Base-by-base conservation (phyloP, 2,888 invertebrate genomes). In the Scelioninae gen. 1 region DNA sequence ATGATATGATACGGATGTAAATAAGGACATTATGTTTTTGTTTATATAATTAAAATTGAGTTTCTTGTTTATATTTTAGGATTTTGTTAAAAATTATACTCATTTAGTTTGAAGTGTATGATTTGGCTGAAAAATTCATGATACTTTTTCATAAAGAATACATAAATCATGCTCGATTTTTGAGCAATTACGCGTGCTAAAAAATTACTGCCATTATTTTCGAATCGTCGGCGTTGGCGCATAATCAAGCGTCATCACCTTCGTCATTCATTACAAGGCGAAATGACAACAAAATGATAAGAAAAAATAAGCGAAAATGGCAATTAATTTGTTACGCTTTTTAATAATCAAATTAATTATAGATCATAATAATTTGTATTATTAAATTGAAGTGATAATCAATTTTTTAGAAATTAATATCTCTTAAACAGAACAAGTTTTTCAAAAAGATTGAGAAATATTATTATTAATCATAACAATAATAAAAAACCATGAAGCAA, bases 151-250 rank as follows among this genome's bases (percentile, higher is more conserved):
- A 8, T 29, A n/a, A 7, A 43, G 47, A 29, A 11, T 11, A 9
- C 60, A 76, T 76, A 76, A 76, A 68, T 76, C 60, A 51, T 53
- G 13, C 23, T 16, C 11, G 34, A 53, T 66, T 76, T 76, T 68
- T 68, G 60, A 58, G 47, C 45, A 23, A 65, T 74, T 63, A 74
- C 47, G 47, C 58, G 58, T 43, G 40, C 15, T 29, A 53, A 51
- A 68, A 76, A 68, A 76, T 76, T 58, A 43, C 58, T 43, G 51
- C 60, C 43, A 68, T 76, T 76, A 76, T 68, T 68, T 68, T 76
- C 53, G 56, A 75, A 74, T 76, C 76, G 32, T 53, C 43, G 49
- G 53, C 60, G 45, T 76, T 34, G 60, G 31, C 15, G 53, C 68
- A 60, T 76, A 76, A 76, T 76, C 66, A 53, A 76, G 68, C 68